A percentile compares a stretch with the other conserved stretches of the same genome.
Evolutionary conservation across 2,113 vertebrate genomes (phyloP).

Genomic region (Bos javanicus): DNA sequence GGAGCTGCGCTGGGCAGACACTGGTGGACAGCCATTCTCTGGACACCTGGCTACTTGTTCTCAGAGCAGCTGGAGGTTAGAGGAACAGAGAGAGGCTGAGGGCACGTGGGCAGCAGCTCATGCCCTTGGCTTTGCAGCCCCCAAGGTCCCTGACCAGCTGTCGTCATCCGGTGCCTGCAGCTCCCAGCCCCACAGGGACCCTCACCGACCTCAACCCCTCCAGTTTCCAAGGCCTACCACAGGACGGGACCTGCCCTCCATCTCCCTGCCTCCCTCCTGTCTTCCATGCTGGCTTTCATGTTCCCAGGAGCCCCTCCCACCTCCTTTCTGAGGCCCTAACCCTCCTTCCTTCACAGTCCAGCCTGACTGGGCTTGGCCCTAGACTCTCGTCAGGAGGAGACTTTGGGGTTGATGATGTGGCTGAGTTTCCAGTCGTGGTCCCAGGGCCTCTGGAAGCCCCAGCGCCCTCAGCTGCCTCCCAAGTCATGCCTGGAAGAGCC

Average conservation of each 20-base stretch:
- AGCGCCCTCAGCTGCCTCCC: rapidly evolving
- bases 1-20: background rate
- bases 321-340: background rate
- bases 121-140: background rate
- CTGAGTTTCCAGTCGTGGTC: background rate
- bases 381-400: rapidly evolving
- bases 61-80: rapidly evolving
- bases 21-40: background rate
- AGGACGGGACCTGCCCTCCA: rapidly evolving
- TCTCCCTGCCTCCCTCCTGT: rapidly evolving
- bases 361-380: background rate
- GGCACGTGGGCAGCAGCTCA: background rate
- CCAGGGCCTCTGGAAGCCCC: rapidly evolving
- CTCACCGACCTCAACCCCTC: rapidly evolving
- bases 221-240: rapidly evolving
- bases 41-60: background rate
- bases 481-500: background rate
- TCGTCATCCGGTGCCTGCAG: rapidly evolving
- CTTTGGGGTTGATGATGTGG: background rate
- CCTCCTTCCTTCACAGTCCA: background rate
- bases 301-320: background rate
- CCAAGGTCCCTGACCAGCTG: rapidly evolving
- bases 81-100: background rate
- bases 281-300: rapidly evolving
- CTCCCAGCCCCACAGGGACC: rapidly evolving